Conservation (phyloP, 1,140 invertebrate genomes). For the Drosophila asahinai region DNA sequence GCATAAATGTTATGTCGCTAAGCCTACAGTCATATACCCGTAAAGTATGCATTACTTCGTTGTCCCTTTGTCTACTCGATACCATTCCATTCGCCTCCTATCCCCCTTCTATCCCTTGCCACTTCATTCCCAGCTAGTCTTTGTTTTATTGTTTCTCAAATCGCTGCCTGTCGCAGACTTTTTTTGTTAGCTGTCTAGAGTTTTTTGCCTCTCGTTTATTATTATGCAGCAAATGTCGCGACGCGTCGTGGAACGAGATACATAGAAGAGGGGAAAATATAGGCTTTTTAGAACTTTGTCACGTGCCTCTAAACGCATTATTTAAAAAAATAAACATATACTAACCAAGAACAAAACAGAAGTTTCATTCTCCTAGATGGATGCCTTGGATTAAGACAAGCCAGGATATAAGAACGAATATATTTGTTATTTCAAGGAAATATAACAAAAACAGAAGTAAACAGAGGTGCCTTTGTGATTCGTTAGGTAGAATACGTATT, state of each 20-base stretch:
- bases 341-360: background rate
- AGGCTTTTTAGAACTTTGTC: slow-evolving; percentile 50
- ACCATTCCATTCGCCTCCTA: background rate
- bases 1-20: slow-evolving; percentile 63
- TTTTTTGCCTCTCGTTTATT: slow-evolving; percentile 42
- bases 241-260: slow-evolving; percentile 46
- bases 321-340: slow-evolving; percentile 42
- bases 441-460: background rate
- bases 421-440: background rate
- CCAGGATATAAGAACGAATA: background rate
- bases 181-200: slow-evolving; percentile 29
- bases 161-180: slow-evolving; percentile 58
- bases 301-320: slow-evolving; percentile 51
- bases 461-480: no score
- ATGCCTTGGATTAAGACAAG: background rate
- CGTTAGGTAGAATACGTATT: no score
- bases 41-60: slow-evolving; percentile 52
- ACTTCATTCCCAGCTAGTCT: slow-evolving; percentile 38
- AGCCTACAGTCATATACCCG: slow-evolving; percentile 57
- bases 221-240: slow-evolving; percentile 65
- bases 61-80: slow-evolving; percentile 39
- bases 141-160: slow-evolving; percentile 63
- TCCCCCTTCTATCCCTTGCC: slow-evolving; percentile 11
- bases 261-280: slow-evolving; percentile 7
- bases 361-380: slow-evolving; percentile 21